phyloP scores from a whole-genome alignment of 2,888 invertebrate genomes.

The Epicampocera succincta region DNA sequence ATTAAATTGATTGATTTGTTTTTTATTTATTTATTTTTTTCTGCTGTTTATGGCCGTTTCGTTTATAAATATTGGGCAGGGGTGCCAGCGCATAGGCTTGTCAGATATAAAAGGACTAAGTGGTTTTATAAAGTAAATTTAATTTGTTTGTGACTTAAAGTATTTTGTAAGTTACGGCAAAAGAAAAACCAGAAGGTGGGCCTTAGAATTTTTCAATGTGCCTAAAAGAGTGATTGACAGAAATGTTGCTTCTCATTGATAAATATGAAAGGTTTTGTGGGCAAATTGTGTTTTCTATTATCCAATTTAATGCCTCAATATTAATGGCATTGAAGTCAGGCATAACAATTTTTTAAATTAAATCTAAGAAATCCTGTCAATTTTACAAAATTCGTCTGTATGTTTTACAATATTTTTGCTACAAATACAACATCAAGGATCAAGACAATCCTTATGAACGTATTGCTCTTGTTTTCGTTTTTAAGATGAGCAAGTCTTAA shows the following conservation, averaged over 20 bases:
- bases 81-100: too few relatives aligned
- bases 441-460: too few relatives aligned
- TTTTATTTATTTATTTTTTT: conserved; percentile 51
- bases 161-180: conserved; percentile 18
- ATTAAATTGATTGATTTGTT: conserved; percentile 69
- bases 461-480: too few relatives aligned
- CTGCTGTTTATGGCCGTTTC: neutral
- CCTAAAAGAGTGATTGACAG: conserved; percentile 29
- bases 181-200: conserved; percentile 29
- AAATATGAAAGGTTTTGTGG: conserved; percentile 7
- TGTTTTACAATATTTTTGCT: too few relatives aligned
- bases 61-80: neutral
- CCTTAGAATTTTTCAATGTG: neutral
- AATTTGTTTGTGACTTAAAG: conserved; percentile 36
- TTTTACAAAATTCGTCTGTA: too few relatives aligned
- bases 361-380: too few relatives aligned
- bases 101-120: neutral
- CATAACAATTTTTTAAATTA: too few relatives aligned
- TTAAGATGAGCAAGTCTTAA: too few relatives aligned
- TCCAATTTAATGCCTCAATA: too few relatives aligned
- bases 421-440: too few relatives aligned
- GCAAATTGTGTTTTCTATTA: conserved; percentile 2
- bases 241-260: neutral
- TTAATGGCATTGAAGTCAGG: too few relatives aligned
- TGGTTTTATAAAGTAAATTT: conserved; percentile 34